Percentiles rank a stretch among this genome's conserved stretches.
phyloP scores from a whole-genome alignment of 2,888 invertebrate species.

The Sycophila texana region DNA sequence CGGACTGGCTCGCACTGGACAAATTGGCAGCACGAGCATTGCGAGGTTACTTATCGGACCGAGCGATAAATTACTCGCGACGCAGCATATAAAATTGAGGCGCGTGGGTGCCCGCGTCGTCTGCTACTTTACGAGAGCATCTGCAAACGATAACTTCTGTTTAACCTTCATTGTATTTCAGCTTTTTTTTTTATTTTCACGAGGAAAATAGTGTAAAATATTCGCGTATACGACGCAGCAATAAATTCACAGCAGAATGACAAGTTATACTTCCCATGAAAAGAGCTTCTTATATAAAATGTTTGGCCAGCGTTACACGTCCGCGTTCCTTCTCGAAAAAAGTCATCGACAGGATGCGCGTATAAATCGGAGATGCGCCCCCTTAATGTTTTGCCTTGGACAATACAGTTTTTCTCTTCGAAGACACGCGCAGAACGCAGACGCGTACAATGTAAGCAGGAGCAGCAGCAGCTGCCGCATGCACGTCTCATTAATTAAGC shows the following conservation, averaged over 20 bases:
- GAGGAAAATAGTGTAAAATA: too few species aligned
- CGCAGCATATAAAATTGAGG: not conserved
- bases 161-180: too few species aligned
- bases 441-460: slow-evolving; percentile 72
- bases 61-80: slow-evolving; percentile 44
- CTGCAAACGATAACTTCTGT: too few species aligned
- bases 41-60: slow-evolving; percentile 54
- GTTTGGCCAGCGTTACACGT: too few species aligned
- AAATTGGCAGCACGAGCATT: slow-evolving; percentile 60
- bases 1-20: slow-evolving; percentile 35
- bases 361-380: slow-evolving; percentile 68
- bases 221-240: too few species aligned
- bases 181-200: too few species aligned
- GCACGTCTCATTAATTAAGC: slow-evolving; percentile 75
- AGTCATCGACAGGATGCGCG: slow-evolving; percentile 53
- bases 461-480: slow-evolving; percentile 71
- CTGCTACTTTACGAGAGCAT: not conserved
- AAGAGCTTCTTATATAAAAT: not conserved
- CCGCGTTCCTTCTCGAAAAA: not conserved
- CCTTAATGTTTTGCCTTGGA: slow-evolving; percentile 57
- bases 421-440: slow-evolving; percentile 58
- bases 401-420: slow-evolving; percentile 71
- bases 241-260: too few species aligned
- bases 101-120: too few species aligned
- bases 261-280: too few species aligned